Evolutionary conservation across 2,113 vertebrate genomes (phyloP).

Genomic region (Nothoprocta pentlandii): DNA sequence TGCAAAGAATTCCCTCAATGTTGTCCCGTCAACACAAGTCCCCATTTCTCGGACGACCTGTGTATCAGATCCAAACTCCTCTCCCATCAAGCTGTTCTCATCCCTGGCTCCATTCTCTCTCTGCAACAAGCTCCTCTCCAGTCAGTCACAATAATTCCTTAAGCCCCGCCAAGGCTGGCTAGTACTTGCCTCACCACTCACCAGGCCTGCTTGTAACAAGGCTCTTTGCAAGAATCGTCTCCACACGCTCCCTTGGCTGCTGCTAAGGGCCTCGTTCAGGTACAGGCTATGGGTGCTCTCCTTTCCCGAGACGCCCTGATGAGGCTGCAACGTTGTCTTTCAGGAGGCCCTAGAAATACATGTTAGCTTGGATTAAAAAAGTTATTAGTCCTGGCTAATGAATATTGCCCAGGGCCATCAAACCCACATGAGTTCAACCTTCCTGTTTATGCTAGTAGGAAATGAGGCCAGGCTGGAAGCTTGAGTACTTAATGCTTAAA

Average conservation of each 20-base stretch:
- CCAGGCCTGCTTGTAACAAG: background rate
- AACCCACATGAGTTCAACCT: background rate
- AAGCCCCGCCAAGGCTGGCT: background rate
- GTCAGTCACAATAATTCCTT: background rate
- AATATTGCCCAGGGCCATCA: background rate
- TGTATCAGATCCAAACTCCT: background rate
- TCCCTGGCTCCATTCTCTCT: background rate
- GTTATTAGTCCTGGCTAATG: background rate
- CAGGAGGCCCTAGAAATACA: background rate
- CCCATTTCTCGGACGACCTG: background rate
- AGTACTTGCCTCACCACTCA: background rate
- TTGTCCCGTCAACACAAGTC: background rate
- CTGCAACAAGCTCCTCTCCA: background rate
- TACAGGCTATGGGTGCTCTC: background rate
- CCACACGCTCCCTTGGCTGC: no score
- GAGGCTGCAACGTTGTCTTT: background rate
- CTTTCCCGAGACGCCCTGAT: background rate
- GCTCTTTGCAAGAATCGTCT: background rate
- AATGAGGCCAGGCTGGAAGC: background rate
- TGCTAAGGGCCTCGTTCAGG: background rate
- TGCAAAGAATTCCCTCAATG: background rate
- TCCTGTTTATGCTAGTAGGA: background rate
- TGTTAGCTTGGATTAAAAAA: background rate
- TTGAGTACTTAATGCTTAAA: background rate
- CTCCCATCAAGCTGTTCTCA: background rate